Conservation (phyloP, 2,113 vertebrate species). For the Odontophorus gujanensis region DNA sequence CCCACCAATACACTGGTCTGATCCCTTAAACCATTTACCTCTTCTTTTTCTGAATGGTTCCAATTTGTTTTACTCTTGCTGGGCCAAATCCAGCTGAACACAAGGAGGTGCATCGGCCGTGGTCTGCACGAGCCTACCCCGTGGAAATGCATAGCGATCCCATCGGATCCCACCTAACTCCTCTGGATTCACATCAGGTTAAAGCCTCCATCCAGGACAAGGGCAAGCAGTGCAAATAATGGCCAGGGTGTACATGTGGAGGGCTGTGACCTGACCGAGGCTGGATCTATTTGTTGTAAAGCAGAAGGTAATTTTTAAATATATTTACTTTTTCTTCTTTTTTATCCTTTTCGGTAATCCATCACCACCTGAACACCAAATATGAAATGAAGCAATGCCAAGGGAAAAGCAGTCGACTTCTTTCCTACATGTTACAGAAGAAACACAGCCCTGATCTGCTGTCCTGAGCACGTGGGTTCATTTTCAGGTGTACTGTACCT, state of each 20-base stretch:
- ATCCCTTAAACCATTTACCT: constrained; percentile 47
- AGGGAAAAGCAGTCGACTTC: not conserved
- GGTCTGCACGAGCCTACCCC: constrained; percentile 7
- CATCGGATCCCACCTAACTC: not conserved
- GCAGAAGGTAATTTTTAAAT: not conserved
- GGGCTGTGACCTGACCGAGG: not conserved
- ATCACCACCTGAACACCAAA: not conserved
- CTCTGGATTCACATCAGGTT: constrained; percentile 39
- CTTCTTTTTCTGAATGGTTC: constrained; percentile 46
- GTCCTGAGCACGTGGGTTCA: not conserved
- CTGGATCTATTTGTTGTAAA: not conserved
- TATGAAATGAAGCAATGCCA: not conserved
- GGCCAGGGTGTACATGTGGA: not conserved
- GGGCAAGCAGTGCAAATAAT: constrained; percentile 45
- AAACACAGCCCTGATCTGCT: not conserved
- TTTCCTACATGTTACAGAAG: not conserved
- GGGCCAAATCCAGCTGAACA: constrained; percentile 38
- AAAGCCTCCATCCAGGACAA: constrained; percentile 20
- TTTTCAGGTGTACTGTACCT: not conserved
- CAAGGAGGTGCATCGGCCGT: constrained; percentile 32
- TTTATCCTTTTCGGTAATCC: not conserved
- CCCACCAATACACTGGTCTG: not conserved
- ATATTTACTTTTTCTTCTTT: not conserved
- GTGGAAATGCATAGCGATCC: constrained; percentile 28
- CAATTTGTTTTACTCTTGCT: constrained; percentile 54